phyloP scores from a whole-genome alignment of 64 coral and sea anemone species.

The Pachyseris speciosa region DNA sequence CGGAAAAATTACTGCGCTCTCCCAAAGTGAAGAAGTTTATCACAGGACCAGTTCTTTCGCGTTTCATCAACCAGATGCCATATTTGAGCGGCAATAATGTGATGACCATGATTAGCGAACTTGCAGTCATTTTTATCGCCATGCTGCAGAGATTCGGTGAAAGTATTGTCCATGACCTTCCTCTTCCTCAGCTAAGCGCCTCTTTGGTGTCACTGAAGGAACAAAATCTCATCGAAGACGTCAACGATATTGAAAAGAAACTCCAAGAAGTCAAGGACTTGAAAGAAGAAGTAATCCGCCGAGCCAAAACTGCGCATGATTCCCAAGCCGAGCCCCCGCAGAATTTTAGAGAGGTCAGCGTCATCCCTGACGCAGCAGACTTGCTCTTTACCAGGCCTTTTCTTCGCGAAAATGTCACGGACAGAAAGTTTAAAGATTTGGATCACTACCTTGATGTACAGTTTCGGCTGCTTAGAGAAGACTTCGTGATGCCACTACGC shows the following conservation, averaged over 20 bases:
- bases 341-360: constrained; percentile 70
- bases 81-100: not conserved
- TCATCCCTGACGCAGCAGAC: constrained; percentile 67
- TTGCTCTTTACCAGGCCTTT: constrained; percentile 62
- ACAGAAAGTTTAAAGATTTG: constrained; percentile 57
- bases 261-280: not conserved
- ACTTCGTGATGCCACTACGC: constrained; percentile 89
- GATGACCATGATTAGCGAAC: not conserved
- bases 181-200: not conserved
- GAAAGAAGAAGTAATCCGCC: not conserved
- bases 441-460: constrained; percentile 96
- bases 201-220: not conserved
- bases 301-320: not conserved
- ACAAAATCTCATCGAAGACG: not conserved
- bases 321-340: constrained; percentile 47
- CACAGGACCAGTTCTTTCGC: not conserved
- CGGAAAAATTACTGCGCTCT: not conserved
- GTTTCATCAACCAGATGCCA: constrained; percentile 27
- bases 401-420: constrained; percentile 77
- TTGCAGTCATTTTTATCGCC: not conserved
- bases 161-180: not conserved
- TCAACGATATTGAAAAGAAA: not conserved
- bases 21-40: not conserved
- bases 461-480: constrained; percentile 87
- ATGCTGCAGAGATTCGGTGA: not conserved